Evolutionary conservation across 1,140 invertebrate species (phyloP).

Genomic region (Brachionus plicatilis): DNA sequence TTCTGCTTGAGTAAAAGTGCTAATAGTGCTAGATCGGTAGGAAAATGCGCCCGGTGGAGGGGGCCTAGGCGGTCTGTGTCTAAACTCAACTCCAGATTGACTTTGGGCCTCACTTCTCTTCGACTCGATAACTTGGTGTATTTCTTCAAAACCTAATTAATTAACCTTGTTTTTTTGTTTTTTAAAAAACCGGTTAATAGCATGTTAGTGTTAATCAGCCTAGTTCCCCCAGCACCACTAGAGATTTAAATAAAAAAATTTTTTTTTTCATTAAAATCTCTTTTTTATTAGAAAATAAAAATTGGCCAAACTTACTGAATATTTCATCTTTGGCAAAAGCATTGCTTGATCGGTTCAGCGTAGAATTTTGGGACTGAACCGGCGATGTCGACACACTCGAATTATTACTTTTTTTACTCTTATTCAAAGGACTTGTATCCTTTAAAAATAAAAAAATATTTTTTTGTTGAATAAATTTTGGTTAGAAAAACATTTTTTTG

Average conservation of each 20-base stretch:
- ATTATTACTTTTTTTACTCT: not conserved
- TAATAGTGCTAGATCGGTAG: not conserved
- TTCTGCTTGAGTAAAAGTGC: not conserved
- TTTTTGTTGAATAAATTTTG: not conserved
- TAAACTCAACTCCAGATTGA: not conserved
- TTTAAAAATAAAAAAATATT: not conserved
- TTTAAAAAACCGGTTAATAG: not conserved
- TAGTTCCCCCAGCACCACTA: not conserved
- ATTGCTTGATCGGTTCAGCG: not conserved
- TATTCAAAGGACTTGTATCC: not conserved
- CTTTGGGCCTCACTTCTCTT: not conserved
- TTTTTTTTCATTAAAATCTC: not conserved
- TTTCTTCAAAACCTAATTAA: not conserved
- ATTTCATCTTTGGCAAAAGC: constrained; percentile 27
- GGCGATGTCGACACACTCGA: not conserved
- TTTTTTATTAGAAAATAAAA: not conserved
- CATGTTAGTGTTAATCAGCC: not conserved
- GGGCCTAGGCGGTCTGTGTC: not conserved
- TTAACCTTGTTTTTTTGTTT: not conserved
- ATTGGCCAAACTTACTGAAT: not conserved
- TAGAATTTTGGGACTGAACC: constrained; percentile 9
- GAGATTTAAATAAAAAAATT: not conserved
- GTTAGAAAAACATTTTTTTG: not conserved
- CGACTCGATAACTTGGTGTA: not conserved
- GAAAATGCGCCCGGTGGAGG: not conserved